Evolutionary conservation across 2,113 vertebrate species (phyloP), one percentile per base, ranked within the genome.

Genomic region (Salvelinus sp.): DNA sequence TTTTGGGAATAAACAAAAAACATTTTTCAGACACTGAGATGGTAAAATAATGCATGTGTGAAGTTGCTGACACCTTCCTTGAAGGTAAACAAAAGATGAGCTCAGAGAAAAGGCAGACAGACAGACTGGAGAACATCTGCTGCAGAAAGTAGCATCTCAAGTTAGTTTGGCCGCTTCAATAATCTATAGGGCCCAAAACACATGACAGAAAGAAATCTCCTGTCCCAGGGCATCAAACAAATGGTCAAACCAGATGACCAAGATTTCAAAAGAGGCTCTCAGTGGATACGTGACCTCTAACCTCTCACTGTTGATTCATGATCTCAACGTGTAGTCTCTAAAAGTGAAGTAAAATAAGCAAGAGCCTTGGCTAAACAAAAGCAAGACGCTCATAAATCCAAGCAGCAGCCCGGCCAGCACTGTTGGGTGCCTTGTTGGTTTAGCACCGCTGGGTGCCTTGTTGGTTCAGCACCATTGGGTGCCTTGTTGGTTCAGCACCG

Each of bases 321-420:
- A 91, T 86, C 82, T 92, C 77, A 86, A 85, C 79, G 73, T 70
- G 75, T 18, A 91, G 81, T 88, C 79, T 86, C 82, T 74, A 77
- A 90, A 88, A 76, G 57, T 27, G 70, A 81, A 87, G 63, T 77
- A 85, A 89, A 92, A 92, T 88, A 92, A 91, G 86, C 76, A 50
- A 71, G 78, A 82, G 30, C 54, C 38, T 86, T 69, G 50, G 54
- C 66, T 72, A 91, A 92, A 91, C 88, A 90, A 85, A 87, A 82
- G 84, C 74, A 60, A 58, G 67, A 68, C 5, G 25, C 79, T 87
- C 84, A 86, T 91, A 91, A 92, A 92, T 91, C 83, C 82, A 38
- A 54, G 47, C 75, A 70, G 78, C 64, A 79, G 78, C 69, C 38
- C 7, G 9, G 38, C 38, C 75, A 77, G 75, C 79, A 72, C 63